Conservation (phyloP, 2,888 invertebrate genomes). For the Neoscelio sp. region DNA sequence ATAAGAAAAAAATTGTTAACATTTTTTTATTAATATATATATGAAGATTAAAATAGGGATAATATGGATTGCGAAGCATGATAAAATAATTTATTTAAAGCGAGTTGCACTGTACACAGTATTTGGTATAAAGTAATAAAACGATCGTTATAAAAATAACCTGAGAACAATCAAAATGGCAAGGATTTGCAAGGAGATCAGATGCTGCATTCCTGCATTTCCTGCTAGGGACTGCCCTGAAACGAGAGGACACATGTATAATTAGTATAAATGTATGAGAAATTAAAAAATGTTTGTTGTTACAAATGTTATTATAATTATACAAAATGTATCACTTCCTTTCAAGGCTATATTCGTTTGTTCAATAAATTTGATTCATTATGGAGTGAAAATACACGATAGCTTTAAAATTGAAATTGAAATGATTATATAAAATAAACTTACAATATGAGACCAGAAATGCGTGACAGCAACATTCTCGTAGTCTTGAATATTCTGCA, state of each 20-base stretch:
- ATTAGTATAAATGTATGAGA: too few relatives aligned
- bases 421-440: conserved; percentile 74
- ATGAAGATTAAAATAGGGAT: too few relatives aligned
- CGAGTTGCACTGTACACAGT: conserved; percentile 73
- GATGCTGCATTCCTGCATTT: conserved; percentile 60
- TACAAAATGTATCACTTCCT: background rate
- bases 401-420: background rate
- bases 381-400: too few relatives aligned
- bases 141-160: conserved; percentile 65
- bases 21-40: too few relatives aligned
- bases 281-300: too few relatives aligned
- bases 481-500: conserved; percentile 86
- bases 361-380: too few relatives aligned
- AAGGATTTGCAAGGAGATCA: conserved; percentile 66
- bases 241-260: conserved; percentile 64
- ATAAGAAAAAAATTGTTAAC: too few relatives aligned
- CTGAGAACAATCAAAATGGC: conserved; percentile 71
- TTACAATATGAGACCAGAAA: conserved; percentile 86
- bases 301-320: background rate
- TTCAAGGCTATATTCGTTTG: too few relatives aligned
- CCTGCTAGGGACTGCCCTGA: conserved; percentile 80
- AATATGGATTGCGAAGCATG: conserved; percentile 65
- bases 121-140: conserved; percentile 67
- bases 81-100: conserved; percentile 80
- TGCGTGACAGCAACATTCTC: conserved; percentile 88